phyloP scores from a whole-genome alignment of 1,140 invertebrate species.

The Chymomyza costata region DNA sequence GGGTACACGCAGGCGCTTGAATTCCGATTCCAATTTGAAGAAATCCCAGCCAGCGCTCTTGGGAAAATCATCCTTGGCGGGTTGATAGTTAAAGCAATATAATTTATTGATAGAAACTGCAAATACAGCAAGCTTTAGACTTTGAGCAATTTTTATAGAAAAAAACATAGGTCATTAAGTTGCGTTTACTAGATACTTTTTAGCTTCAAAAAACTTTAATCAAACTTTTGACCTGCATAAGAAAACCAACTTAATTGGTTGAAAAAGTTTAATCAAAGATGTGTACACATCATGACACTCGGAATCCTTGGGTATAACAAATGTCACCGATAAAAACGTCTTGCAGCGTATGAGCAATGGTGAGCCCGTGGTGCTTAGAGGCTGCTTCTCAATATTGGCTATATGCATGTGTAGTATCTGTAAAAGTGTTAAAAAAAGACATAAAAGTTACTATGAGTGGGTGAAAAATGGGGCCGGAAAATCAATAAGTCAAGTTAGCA shows the following conservation, averaged over 20 bases:
- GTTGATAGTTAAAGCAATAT: constrained; percentile 95
- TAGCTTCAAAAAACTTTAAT: too few species aligned
- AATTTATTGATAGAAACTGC: constrained; percentile 87
- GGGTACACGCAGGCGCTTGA: constrained; percentile 93
- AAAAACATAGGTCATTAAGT: too few species aligned
- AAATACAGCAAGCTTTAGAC: constrained; percentile 34
- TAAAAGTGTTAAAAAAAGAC: too few species aligned
- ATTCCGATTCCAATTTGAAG: constrained; percentile 94
- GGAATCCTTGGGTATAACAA: constrained; percentile 95
- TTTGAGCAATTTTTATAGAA: too few species aligned
- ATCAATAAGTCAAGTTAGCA: too few species aligned
- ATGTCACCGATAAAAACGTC: constrained; percentile 96
- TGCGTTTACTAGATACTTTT: too few species aligned
- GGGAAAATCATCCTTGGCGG: constrained; percentile 85
- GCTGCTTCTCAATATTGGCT: constrained; percentile 90
- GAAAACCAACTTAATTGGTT: constrained; percentile 83
- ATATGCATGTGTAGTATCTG: constrained; percentile 97
- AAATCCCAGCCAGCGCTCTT: constrained; percentile 92
- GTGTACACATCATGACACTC: constrained; percentile 97
- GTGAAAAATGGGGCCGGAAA: too few species aligned
- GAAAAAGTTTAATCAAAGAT: constrained; percentile 90
- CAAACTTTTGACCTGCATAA: not conserved
- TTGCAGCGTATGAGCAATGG: constrained; percentile 96
- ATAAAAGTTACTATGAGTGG: too few species aligned
- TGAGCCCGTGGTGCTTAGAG: constrained; percentile 92